Base-by-base conservation (phyloP, 2,888 invertebrate genomes). In the Lycophotia porphyrea region DNA sequence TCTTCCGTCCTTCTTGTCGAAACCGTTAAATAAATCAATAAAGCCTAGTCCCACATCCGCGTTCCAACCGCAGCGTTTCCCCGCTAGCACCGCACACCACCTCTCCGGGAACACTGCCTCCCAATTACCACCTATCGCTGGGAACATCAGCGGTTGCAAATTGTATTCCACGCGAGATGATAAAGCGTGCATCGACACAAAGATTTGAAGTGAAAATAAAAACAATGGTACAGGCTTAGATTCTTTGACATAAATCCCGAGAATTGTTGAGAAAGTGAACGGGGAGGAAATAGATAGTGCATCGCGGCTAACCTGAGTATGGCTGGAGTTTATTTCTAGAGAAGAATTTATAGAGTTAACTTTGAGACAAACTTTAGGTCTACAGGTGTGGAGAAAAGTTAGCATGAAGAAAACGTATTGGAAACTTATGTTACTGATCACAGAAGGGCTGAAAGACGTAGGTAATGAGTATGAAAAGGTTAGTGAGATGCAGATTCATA, bases 61-160 rank as follows among this genome's bases (percentile, higher is more conserved):
- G 79, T 84, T 79, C 27, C 24, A 72, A 79, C 74, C 83, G 84
- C 84, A 64, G 83, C 86, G 75, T 85, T 85, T 73, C 18, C 34
- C 65, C 55, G 71, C 84, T 31, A 13, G 11, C 31, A 70, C 39
- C 1, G 36, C 4, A 60, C 71, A 42, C 69, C 42, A 71, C 71
- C 78, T 71, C 69, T 70, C 24, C 76, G 60, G 81, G 78, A 74
- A 78, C 76, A 71, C 78, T 83, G 90, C 88, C 85, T 91, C 92
- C 95, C 95, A 95, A 95, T 95, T 95, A 96, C 93, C 86, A 84
- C 74, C 90, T 93, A 95, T 96, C 96, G 92, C 87, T 95, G 95
- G 92, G 95, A 95, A 95, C 90, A 96, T 96, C 95, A 87, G 86
- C 85, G 88, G 87, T 92, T 93, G 94, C 94, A 93, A 95, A 95